Conservation (phyloP, 2,888 invertebrate genomes). For the Macaria liturata region DNA sequence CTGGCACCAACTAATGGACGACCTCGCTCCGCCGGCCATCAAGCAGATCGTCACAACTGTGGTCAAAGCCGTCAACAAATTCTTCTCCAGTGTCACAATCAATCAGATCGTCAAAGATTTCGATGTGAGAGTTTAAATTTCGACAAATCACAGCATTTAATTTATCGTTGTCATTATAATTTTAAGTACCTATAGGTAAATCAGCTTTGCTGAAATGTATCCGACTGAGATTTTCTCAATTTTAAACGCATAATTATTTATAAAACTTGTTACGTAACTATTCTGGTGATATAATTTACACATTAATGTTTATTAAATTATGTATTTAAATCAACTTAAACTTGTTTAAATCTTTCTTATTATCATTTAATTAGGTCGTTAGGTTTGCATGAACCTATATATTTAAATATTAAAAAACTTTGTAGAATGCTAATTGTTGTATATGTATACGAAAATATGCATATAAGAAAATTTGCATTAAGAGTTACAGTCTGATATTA, state of each 20-base stretch:
- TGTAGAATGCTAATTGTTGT: too few relatives aligned
- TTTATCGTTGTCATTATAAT: too few relatives aligned
- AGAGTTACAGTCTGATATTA: too few relatives aligned
- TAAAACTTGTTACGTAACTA: conserved; percentile 3
- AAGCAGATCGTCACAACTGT: conserved; percentile 71
- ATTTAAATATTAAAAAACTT: too few relatives aligned
- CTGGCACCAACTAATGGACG: conserved; percentile 77
- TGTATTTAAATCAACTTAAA: neutral
- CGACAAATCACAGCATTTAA: neutral
- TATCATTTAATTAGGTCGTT: too few relatives aligned
- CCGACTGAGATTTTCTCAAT: too few relatives aligned
- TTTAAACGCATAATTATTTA: conserved; percentile 1
- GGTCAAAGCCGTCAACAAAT: conserved; percentile 72
- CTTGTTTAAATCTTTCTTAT: neutral
- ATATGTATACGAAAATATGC: too few relatives aligned
- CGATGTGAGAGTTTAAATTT: conserved; percentile 33
- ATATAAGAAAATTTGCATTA: too few relatives aligned
- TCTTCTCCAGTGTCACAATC: conserved; percentile 60
- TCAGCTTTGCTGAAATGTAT: too few relatives aligned
- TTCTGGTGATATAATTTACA: conserved; percentile 4
- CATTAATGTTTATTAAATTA: neutral
- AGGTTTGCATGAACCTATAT: too few relatives aligned
- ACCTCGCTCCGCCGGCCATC: conserved; percentile 71
- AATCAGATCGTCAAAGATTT: conserved; percentile 55
- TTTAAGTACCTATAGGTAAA: too few relatives aligned